Evolutionary conservation across 2,888 invertebrate genomes (phyloP), one percentile per base, ranked within the genome.

Genomic region (Phrixothrix hirtus): DNA sequence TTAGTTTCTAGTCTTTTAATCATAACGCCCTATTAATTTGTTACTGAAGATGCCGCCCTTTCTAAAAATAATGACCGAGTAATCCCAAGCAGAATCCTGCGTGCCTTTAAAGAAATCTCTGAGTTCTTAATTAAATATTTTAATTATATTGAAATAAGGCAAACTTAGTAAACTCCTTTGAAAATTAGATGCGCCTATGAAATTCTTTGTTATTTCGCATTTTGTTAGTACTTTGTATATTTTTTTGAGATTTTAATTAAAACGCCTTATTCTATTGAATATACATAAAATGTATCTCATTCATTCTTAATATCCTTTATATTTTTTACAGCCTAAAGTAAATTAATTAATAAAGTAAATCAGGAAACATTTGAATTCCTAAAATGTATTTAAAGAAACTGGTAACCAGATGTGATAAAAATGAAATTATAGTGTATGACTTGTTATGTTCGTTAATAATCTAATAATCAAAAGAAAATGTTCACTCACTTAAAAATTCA

Each of bases 71-170:
- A 44, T 45, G 44, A 35, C 14, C 38, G 42, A 30, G 32, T 37
- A 41, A 54, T 41, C 43, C 45, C 37, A 49, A 55, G 48, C 36
- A 47, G 29, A 49, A 45, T 29, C 54, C 37, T 25, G n/a, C 31
- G 42, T 41, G 41, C 46, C 46, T 51, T 42, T 46, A 38, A 50
- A 57, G 54, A 60, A 63, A 61, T 61, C 59, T 58, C 57, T 43
- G 55, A 60, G 60, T 58, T 58, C 58, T 60, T 64, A 63, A 64
- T 64, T 63, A 65, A 63, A 64, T 65, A 65, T 62, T 64, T 63
- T 65, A 65, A 65, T 65, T 65, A 64, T 61, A 55, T 57, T 48
- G 52, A 57, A 55, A 54, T 57, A 44, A 42, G 57, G 51, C 60
- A 52, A 59, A 59, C 59, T 59, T 59, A 56, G 54, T 50, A 56